phyloP scores from a whole-genome alignment of 1,140 invertebrate species.

The Lordiphosa clarofinis region DNA sequence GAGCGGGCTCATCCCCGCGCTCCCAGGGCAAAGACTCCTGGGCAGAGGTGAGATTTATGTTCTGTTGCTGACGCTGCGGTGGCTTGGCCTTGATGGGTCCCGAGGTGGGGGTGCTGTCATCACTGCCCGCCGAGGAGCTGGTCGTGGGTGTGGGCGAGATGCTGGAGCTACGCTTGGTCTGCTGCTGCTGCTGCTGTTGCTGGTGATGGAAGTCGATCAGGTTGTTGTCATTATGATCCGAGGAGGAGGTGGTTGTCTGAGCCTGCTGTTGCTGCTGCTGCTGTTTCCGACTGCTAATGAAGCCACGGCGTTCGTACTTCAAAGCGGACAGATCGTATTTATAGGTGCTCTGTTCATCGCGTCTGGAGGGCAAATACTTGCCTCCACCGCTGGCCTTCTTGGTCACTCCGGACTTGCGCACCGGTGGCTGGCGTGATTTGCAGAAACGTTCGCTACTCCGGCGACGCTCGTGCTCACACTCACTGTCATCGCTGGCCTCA shows the following conservation, averaged over 20 bases:
- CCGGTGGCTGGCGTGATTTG: constrained; percentile 74
- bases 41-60: constrained; percentile 55
- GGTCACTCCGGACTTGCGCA: constrained; percentile 65
- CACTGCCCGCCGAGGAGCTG: constrained; percentile 65
- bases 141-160: constrained; percentile 56
- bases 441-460: constrained; percentile 78
- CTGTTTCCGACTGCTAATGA: constrained; percentile 73
- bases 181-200: constrained; percentile 27
- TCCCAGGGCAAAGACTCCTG: constrained; percentile 78
- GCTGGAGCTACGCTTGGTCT: constrained; percentile 44
- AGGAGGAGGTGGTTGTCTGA: constrained; percentile 11
- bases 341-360: constrained; percentile 70
- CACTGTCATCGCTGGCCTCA: constrained; percentile 79
- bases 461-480: constrained; percentile 80
- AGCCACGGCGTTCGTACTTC: constrained; percentile 75
- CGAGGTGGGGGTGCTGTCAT: constrained; percentile 57
- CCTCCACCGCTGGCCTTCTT: constrained; percentile 56
- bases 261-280: constrained; percentile 33
- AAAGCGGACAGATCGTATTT: constrained; percentile 74
- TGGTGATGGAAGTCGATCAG: constrained; percentile 70
- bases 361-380: constrained; percentile 61
- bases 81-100: constrained; percentile 49
- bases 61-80: constrained; percentile 49
- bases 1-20: constrained; percentile 67
- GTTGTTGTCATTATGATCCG: constrained; percentile 78